Conservation (phyloP, 2,888 invertebrate genomes). For the Bibio marci region DNA sequence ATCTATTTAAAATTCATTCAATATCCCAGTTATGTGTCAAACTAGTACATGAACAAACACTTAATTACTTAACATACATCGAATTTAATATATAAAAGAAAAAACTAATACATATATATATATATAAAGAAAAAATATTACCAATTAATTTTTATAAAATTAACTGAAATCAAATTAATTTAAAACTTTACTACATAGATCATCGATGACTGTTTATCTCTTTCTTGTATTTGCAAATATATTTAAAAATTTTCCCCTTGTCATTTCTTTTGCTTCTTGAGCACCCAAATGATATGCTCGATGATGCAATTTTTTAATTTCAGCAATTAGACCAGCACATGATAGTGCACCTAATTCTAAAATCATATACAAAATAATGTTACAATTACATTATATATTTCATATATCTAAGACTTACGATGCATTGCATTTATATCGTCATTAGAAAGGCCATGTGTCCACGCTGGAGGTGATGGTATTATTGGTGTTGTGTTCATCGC, state of each 20-base stretch:
- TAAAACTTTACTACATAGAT: no score
- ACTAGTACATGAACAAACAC: no score
- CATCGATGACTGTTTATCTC: no score
- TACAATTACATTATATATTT: background rate
- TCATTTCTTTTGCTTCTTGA: constrained; percentile 94
- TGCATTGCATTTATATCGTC: constrained; percentile 61
- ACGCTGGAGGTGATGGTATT: constrained; percentile 39
- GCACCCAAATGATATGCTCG: constrained; percentile 85
- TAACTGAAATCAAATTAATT: no score
- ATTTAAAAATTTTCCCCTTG: constrained; percentile 83
- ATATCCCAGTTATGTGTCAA: no score
- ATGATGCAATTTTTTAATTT: constrained; percentile 88
- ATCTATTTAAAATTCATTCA: no score
- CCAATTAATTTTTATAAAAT: no score
- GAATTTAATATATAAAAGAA: no score
- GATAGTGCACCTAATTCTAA: constrained; percentile 57
- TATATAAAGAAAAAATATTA: no score
- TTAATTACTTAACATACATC: no score
- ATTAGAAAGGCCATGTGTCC: constrained; percentile 48
- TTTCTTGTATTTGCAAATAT: constrained; percentile 50
- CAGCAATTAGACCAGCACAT: constrained; percentile 70
- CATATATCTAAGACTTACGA: constrained; percentile 39
- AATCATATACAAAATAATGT: constrained; percentile 11
- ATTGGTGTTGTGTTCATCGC: constrained; percentile 44
- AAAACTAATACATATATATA: no score